Evolutionary conservation across 2,113 vertebrate genomes (phyloP).

Genomic region (Hypocryptadius cinnamomeus): DNA sequence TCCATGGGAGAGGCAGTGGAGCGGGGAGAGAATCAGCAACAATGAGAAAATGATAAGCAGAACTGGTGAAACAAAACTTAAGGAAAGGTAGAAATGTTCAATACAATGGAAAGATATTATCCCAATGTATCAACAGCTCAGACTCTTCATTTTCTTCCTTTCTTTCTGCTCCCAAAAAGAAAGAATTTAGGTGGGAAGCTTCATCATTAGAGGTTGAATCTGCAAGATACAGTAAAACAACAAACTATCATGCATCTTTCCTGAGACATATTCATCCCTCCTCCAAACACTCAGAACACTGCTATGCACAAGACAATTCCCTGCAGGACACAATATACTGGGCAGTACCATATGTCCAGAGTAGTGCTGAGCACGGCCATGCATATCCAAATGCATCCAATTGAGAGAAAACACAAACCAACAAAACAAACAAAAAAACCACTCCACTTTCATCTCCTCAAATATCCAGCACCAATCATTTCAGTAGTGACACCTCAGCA

Average conservation of each 20-base stretch:
- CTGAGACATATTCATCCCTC: constrained; percentile 52
- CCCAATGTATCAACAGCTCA: constrained; percentile 74
- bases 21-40: constrained; percentile 4
- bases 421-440: background rate
- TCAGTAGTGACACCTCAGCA: background rate
- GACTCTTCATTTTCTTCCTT: constrained; percentile 77
- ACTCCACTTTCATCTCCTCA: background rate
- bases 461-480: background rate
- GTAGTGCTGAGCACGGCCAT: background rate
- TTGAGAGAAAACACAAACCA: background rate
- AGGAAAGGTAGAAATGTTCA: constrained; percentile 71
- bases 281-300: constrained; percentile 50
- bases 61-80: constrained; percentile 70
- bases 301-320: background rate
- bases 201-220: constrained; percentile 75
- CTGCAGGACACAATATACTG: background rate
- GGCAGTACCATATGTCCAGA: background rate
- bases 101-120: constrained; percentile 72
- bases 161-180: constrained; percentile 74
- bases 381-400: background rate
- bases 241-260: constrained; percentile 74
- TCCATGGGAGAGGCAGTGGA: constrained; percentile 36
- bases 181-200: constrained; percentile 77
- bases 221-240: constrained; percentile 78
- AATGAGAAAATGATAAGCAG: constrained; percentile 56